Evolutionary conservation across 2,113 vertebrate species (phyloP).

Genomic region (Dicaeum eximium): DNA sequence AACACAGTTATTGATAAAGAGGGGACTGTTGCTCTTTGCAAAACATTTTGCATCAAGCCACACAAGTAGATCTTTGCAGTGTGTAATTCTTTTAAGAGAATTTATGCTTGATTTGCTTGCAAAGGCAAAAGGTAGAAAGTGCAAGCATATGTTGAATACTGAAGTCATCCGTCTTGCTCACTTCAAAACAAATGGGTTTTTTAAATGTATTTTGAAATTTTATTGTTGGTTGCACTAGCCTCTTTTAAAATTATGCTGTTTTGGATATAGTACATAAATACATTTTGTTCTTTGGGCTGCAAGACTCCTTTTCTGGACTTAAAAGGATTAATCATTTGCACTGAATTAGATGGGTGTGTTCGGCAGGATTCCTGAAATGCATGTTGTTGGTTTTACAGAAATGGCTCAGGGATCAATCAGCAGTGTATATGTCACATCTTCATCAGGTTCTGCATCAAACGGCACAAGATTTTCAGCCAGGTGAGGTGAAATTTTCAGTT

Average conservation of each 20-base stretch:
- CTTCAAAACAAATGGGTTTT: neutral
- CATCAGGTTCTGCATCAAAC: constrained; percentile 85
- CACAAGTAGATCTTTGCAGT: neutral
- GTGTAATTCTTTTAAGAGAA: neutral
- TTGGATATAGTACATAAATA: neutral
- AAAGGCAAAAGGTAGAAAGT: neutral
- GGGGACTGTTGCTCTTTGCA: neutral
- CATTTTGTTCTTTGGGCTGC: neutral
- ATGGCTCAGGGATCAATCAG: constrained; percentile 97
- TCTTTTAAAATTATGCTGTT: neutral
- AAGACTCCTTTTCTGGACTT: neutral
- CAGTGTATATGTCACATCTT: constrained; percentile 86
- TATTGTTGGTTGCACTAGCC: neutral
- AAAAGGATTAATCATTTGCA: neutral
- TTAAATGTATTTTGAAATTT: neutral
- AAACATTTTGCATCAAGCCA: neutral
- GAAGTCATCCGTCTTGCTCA: neutral
- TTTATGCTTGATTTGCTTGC: neutral
- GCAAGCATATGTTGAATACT: neutral
- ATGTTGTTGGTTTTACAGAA: constrained; percentile 72
- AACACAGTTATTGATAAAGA: neutral
- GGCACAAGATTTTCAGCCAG: constrained; percentile 89
- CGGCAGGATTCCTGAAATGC: neutral
- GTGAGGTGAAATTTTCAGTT: constrained; percentile 56
- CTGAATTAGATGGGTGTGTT: neutral